Conservation (phyloP, 2,888 invertebrate genomes). For the Alcis repandata region DNA sequence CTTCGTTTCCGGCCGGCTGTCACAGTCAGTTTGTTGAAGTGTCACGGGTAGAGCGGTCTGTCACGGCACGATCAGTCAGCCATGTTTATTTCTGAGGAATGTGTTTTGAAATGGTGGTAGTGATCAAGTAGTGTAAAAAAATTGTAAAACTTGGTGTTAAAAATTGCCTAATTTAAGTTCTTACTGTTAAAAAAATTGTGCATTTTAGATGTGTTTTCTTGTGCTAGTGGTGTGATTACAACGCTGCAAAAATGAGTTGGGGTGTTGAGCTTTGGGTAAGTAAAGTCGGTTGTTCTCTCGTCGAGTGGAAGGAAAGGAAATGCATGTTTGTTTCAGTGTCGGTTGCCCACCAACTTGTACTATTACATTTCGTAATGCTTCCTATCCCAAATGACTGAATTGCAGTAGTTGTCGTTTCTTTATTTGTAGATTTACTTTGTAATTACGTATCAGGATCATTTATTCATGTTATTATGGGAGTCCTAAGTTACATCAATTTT, state of each 20-base stretch:
- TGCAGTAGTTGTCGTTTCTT: not conserved
- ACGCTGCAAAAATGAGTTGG: slow-evolving; percentile 88
- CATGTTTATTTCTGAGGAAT: slow-evolving; percentile 82
- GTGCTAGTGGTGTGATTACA: slow-evolving; percentile 77
- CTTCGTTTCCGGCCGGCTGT: slow-evolving; percentile 43
- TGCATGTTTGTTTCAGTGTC: slow-evolving; percentile 48
- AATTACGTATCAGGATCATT: not conserved
- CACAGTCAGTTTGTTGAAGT: slow-evolving; percentile 56
- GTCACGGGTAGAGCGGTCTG: slow-evolving; percentile 53
- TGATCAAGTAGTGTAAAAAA: slow-evolving; percentile 61
- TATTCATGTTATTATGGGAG: too few relatives aligned
- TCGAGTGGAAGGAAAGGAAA: slow-evolving; percentile 28
- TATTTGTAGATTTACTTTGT: not conserved
- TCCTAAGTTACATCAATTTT: too few relatives aligned
- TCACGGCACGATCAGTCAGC: slow-evolving; percentile 75
- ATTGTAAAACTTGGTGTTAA: slow-evolving; percentile 70
- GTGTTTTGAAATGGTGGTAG: slow-evolving; percentile 83
- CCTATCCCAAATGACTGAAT: not conserved
- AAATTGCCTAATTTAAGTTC: slow-evolving; percentile 62
- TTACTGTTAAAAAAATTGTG: slow-evolving; percentile 70
- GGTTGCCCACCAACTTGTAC: slow-evolving; percentile 40
- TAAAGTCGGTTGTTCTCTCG: slow-evolving; percentile 58
- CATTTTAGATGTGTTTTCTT: slow-evolving; percentile 56
- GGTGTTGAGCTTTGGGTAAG: slow-evolving; percentile 90
- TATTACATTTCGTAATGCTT: not conserved